Evolutionary conservation across 30 jellyfish, hydroid and myxozoan genomes (phyloP).

Genomic region (Aurelia aurita complex sp. Pacific): DNA sequence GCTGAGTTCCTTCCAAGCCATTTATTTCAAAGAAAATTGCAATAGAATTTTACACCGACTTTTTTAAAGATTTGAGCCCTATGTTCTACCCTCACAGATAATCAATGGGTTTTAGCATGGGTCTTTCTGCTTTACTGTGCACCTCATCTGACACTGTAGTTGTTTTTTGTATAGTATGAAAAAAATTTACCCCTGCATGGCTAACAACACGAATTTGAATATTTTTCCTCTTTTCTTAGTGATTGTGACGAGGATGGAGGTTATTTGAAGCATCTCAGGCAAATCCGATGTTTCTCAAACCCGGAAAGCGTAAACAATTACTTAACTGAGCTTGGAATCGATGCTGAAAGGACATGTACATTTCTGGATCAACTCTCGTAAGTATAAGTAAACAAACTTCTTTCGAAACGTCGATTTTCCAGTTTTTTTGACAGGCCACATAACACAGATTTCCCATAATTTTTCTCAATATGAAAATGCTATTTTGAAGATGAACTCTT

Average conservation of each 20-base stretch:
- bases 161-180: not conserved
- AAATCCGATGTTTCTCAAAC: conserved; percentile 33
- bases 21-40: no score
- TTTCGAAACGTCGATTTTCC: no score
- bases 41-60: no score
- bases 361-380: conserved; percentile 33
- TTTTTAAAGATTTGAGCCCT: no score
- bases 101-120: no score
- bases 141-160: not conserved
- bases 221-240: not conserved
- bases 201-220: not conserved
- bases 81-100: no score
- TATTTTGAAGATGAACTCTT: no score
- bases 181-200: not conserved
- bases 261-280: conserved; percentile 22
- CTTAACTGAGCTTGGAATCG: conserved; percentile 41
- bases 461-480: no score
- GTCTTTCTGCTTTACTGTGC: not conserved
- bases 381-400: not conserved
- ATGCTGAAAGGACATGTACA: conserved; percentile 30
- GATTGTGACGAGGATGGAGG: conserved; percentile 23
- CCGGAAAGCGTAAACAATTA: conserved; percentile 44
- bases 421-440: no score
- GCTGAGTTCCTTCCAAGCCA: no score
- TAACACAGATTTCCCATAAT: no score